phyloP scores from a whole-genome alignment of 2,888 invertebrate genomes.

The Ligdia adustata region DNA sequence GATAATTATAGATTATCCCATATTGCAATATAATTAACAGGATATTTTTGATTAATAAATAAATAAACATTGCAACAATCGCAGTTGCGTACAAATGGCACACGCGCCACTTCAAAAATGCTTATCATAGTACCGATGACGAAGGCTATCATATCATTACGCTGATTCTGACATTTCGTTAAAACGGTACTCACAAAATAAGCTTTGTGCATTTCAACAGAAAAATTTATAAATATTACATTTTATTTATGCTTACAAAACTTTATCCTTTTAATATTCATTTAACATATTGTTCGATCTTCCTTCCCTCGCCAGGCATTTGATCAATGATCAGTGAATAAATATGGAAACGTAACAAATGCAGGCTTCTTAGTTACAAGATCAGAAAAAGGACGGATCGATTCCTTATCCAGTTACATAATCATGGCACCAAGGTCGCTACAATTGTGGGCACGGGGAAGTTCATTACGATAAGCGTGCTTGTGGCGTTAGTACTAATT shows the following conservation, averaged over 20 bases:
- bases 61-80: not conserved
- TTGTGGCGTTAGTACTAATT: not conserved
- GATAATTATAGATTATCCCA: not conserved
- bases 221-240: constrained; percentile 21
- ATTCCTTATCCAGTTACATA: constrained; percentile 26
- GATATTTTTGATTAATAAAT: too few species aligned
- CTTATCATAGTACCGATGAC: not conserved
- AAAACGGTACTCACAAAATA: constrained; percentile 1
- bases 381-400: constrained; percentile 18
- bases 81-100: too few species aligned
- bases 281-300: constrained; percentile 26
- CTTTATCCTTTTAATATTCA: constrained; percentile 26
- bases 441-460: constrained; percentile 7
- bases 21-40: not conserved
- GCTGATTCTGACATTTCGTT: not conserved
- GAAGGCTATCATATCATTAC: not conserved
- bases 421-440: constrained; percentile 21
- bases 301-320: constrained; percentile 5
- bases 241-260: constrained; percentile 23
- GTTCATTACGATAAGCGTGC: constrained; percentile 4
- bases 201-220: constrained; percentile 15
- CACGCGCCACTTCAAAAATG: not conserved
- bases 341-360: constrained; percentile 14
- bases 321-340: constrained; percentile 16
- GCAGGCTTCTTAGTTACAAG: constrained; percentile 1